Evolutionary conservation across 2,113 vertebrate genomes (phyloP), one percentile per base, ranked within the genome.

Genomic region (Poeciliopsis turrubarensis): DNA sequence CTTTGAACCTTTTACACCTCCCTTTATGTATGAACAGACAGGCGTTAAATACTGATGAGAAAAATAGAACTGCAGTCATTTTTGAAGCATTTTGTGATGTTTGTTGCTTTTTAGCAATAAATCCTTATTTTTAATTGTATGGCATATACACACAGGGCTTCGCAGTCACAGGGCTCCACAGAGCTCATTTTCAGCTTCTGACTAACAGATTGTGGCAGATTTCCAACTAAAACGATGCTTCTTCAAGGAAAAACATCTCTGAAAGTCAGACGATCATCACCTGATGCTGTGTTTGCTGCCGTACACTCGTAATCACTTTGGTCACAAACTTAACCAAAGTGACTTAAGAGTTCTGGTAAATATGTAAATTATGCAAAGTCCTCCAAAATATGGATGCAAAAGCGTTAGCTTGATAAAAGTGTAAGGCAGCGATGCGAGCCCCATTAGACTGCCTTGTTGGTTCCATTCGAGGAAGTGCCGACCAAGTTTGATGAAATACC

Each of bases 381-480:
- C 39, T 15, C 39, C 14, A 41, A 41, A 14, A 41, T 41, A 4
- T 19, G 25, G 3, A 57, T n/a, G 8, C 22, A n/a, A 57, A 57
- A 17, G 2, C 7, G 19, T 54, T 22, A 22, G 47, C 22, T 54
- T 41, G 15, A 41, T 41, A 15, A 41, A 41, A 4, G 39, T 41
- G 39, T 15, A 41, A 51, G 7, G 7, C 22, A 25, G 19, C 17
- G 6, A 19, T 5, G 60, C 1, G 15, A 63, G 29, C 31, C 6
- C n/a, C 5, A 17, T 29, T 63, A 19, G 1, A 65, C 65, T 29
- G 5, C 12, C 11, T 41, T 4, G 9, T 81, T 75, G 60, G 29
- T 10, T 61, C 37, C 26, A 3, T 26, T 64, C 17, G 44, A 79
- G 71, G 80, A 87, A 80, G 72, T 61, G 54, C 32, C 3, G 51